Base-by-base conservation (phyloP, 1,140 invertebrate species). In the Drosophila simulans region DNA sequence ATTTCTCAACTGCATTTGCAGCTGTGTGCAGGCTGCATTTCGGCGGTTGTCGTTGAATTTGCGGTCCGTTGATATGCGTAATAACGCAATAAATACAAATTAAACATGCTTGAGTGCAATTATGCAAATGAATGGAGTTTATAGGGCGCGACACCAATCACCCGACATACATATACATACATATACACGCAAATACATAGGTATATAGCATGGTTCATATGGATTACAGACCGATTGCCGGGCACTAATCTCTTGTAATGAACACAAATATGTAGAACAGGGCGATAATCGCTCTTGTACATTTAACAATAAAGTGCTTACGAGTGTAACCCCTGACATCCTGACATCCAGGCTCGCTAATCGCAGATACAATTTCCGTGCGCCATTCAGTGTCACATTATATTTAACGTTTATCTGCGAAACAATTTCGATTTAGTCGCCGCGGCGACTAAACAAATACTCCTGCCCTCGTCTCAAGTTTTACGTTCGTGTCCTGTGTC, bases 51-150 rank as follows among this genome's bases (percentile, higher is more conserved):
- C 66, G 70, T 69, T 66, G 77, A 39, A 82, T 78, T 85, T 70
- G 70, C 63, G 54, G 74, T 72, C 40, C 65, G 58, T 56, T 76
- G 83, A 86, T 88, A 86, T 86, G 83, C 83, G 83, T 77, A 89
- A 83, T 89, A 84, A 89, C 79, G 84, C 77, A 89, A 89, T 89
- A 89, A 89, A 89, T 89, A 89, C 77, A 89, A 89, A 89, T 89
- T 89, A 89, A 89, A 80, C 85, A 89, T 83, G 84, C 84, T 89
- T 89, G 84, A 89, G 84, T 89, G 84, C 80, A 78, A 89, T 89
- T 89, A 89, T 89, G 84, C 69, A 89, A 89, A 89, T 89, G 59
- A 78, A 71, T 78, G 80, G 72, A 84, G 84, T 89, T 89, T 84
- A 89, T 80, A 80, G 80, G 63, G 55, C 56, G 57, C 80, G 37